Evolutionary conservation across 1,140 invertebrate species (phyloP).

Genomic region (Conopomorpha cramerella): DNA sequence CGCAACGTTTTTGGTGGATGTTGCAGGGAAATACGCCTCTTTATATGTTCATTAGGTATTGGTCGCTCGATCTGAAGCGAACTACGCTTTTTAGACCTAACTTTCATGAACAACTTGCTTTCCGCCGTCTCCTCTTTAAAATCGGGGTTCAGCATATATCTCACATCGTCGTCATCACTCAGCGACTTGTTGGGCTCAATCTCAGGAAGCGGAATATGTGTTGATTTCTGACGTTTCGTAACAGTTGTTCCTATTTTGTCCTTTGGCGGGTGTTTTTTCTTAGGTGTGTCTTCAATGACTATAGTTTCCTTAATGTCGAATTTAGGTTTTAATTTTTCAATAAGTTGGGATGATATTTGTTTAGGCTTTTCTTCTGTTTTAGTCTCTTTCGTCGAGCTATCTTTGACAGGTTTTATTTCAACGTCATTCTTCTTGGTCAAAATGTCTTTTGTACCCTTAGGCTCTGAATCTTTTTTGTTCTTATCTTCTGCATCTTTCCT

Average conservation of each 20-base stretch:
- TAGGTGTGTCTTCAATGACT: conserved; percentile 13
- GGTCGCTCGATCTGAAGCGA: conserved; percentile 40
- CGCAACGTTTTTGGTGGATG: conserved; percentile 38
- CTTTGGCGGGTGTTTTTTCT: conserved; percentile 25
- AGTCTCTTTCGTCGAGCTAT: too few relatives aligned
- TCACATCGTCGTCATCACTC: conserved; percentile 43
- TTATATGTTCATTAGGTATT: conserved; percentile 39
- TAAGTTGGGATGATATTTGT: too few relatives aligned
- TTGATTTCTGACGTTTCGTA: conserved; percentile 23
- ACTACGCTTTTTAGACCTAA: conserved; percentile 36
- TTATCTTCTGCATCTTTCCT: too few relatives aligned
- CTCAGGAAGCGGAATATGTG: conserved; percentile 9
- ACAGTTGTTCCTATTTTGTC: conserved; percentile 22
- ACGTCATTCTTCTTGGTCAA: too few relatives aligned
- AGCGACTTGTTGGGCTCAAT: conserved; percentile 14
- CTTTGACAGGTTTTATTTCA: too few relatives aligned
- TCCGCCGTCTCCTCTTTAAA: conserved; percentile 23
- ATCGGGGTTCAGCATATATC: conserved; percentile 47
- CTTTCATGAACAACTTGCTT: conserved; percentile 38
- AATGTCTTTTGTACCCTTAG: too few relatives aligned
- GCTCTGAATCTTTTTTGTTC: too few relatives aligned
- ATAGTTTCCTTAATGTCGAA: conserved; percentile 1
- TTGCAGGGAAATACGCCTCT: conserved; percentile 35
- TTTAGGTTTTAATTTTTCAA: too few relatives aligned
- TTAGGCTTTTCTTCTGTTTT: conserved; percentile 4